These are phyloP conservation scores for Scrobipalpa atriplicella DNA, from an alignment of 2,888 invertebrate genomes.

Conservation along the genomic window DNA sequence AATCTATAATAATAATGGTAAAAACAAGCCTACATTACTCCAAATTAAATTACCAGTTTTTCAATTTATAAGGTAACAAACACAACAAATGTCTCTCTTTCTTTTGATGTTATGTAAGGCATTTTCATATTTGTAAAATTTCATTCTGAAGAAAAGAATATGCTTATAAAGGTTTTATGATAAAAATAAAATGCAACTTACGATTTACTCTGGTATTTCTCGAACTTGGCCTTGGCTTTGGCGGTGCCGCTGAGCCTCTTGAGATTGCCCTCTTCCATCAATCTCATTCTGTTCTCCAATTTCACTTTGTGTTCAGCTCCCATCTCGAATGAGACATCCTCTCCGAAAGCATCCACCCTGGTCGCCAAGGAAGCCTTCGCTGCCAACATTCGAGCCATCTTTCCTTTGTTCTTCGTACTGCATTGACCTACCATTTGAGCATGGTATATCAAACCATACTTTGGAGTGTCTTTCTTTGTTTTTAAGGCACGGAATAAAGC, in stretches of 20 bases:
- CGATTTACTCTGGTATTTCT: slow-evolving; percentile 95
- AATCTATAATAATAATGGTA: too few species aligned
- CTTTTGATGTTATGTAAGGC: too few species aligned
- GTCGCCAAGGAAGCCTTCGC: slow-evolving; percentile 97
- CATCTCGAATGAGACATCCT: slow-evolving; percentile 91
- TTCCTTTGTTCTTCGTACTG: slow-evolving; percentile 95
- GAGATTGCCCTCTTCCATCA: slow-evolving; percentile 94
- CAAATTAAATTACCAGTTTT: too few species aligned
- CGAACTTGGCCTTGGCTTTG: slow-evolving; percentile 94
- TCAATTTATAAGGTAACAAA: too few species aligned
- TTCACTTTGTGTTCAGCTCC: slow-evolving; percentile 96
- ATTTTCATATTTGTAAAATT: too few species aligned
- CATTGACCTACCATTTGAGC: slow-evolving; percentile 96
- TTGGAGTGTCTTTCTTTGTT: slow-evolving; percentile 98
- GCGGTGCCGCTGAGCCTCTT: slow-evolving; percentile 93
- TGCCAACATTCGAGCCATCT: slow-evolving; percentile 97
- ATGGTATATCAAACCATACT: slow-evolving; percentile 99
- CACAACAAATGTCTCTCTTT: too few species aligned
- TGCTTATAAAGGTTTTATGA: not conserved
- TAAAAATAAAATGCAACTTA: slow-evolving; percentile 44
- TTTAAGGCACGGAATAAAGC: slow-evolving; percentile 98
- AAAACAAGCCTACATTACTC: too few species aligned
- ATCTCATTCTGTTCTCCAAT: slow-evolving; percentile 89
- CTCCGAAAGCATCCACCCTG: slow-evolving; percentile 97
- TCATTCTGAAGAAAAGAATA: too few species aligned